These are phyloP conservation scores for Aromia moschata DNA, from an alignment of 2,888 invertebrate genomes.

Conservation along the genomic window DNA sequence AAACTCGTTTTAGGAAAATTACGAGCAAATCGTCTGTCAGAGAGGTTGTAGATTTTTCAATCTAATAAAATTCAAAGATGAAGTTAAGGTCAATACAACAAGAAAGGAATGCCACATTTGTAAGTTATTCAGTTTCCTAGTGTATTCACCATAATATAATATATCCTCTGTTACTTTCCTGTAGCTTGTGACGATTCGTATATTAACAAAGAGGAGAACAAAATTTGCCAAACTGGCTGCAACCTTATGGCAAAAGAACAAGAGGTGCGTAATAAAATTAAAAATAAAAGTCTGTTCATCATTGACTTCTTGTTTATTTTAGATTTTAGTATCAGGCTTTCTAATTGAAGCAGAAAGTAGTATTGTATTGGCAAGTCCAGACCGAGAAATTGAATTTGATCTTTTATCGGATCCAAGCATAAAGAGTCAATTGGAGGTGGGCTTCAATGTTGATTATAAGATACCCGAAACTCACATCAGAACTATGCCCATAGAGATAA, in stretches of 20 bases:
- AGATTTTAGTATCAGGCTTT: slow-evolving; percentile 39
- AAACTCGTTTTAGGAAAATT: slow-evolving; percentile 45
- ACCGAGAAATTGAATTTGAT: slow-evolving; percentile 54
- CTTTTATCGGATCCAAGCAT: slow-evolving; percentile 57
- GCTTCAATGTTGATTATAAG: slow-evolving; percentile 56
- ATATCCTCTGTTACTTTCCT: slow-evolving; percentile 32
- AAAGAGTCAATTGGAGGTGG: slow-evolving; percentile 54
- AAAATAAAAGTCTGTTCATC: background rate
- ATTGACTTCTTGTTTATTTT: slow-evolving; percentile 16
- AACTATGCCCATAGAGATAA: slow-evolving; percentile 57
- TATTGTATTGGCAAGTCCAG: slow-evolving; percentile 51
- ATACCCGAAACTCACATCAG: slow-evolving; percentile 59
- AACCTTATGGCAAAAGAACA: slow-evolving; percentile 51
- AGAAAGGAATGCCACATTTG: slow-evolving; percentile 54
- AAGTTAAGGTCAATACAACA: slow-evolving; percentile 50
- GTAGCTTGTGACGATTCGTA: slow-evolving; percentile 54
- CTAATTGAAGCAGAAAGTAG: slow-evolving; percentile 43
- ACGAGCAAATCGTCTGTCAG: slow-evolving; percentile 53
- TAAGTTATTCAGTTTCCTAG: too few relatives aligned
- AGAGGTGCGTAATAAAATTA: slow-evolving; percentile 37
- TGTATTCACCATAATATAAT: background rate
- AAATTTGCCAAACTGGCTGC: slow-evolving; percentile 51
- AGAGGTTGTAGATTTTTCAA: slow-evolving; percentile 56
- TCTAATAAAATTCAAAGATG: slow-evolving; percentile 52
- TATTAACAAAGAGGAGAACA: slow-evolving; percentile 38